Conservation (phyloP, 2,797 vertebrate species). For the Gallinago solitaria region DNA sequence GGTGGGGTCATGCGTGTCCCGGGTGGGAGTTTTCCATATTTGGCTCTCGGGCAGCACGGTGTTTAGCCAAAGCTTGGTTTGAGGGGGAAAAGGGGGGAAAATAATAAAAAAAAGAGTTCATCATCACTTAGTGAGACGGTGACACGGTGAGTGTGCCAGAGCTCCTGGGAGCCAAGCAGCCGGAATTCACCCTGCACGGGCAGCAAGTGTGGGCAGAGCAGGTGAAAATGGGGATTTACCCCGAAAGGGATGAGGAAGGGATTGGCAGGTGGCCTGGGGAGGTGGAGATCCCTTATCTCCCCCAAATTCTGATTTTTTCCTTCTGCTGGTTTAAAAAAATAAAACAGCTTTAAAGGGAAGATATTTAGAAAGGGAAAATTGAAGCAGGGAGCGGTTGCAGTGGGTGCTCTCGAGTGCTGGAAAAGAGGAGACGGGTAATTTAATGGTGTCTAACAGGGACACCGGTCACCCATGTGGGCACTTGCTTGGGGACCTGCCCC, state of each 20-base stretch:
- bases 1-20: not conserved
- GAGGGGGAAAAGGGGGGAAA: not conserved
- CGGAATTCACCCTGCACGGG: not conserved
- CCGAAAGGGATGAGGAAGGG: not conserved
- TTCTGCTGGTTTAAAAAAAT: not conserved
- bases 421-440: fast-evolving
- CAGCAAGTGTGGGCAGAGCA: not conserved
- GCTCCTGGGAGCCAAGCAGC: not conserved
- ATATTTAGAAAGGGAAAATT: not conserved
- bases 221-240: not conserved
- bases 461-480: fast-evolving
- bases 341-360: not conserved
- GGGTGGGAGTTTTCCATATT: not conserved
- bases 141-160: not conserved
- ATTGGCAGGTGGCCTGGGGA: not conserved
- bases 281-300: not conserved
- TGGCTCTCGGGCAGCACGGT: not conserved
- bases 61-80: not conserved
- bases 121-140: not conserved
- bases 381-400: not conserved
- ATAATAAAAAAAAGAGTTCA: not conserved
- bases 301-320: not conserved
- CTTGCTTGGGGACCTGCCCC: not conserved
- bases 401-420: not conserved
- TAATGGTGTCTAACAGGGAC: not conserved